These are phyloP conservation scores for Alviniconcha strummeri DNA, from an alignment of 2,888 invertebrate genomes.

Conservation along the genomic window DNA sequence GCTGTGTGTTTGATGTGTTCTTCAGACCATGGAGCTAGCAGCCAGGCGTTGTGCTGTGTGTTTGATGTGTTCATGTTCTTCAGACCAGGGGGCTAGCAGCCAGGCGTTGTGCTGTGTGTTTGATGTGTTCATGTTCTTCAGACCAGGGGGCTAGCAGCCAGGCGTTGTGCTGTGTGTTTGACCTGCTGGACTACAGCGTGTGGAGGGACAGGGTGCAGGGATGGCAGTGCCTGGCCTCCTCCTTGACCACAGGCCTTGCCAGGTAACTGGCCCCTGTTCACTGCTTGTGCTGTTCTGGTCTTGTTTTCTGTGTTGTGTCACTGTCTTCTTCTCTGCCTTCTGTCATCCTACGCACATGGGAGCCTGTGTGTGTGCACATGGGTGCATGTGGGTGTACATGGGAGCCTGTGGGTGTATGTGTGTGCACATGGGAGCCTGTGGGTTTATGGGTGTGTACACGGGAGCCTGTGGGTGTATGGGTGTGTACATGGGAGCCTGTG, in stretches of 20 bases:
- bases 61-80: constrained; percentile 45
- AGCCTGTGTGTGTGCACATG: neutral
- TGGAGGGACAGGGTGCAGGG: constrained; percentile 48
- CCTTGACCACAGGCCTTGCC: constrained; percentile 1
- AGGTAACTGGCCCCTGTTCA: neutral
- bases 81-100: too few relatives aligned
- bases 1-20: neutral
- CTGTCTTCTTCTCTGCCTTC: neutral
- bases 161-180: constrained; percentile 45
- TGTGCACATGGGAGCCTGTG: neutral
- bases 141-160: constrained; percentile 31
- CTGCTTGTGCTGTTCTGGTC: neutral
- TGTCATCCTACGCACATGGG: neutral
- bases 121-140: constrained; percentile 36
- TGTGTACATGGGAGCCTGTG: neutral
- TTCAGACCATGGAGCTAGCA: constrained; percentile 40
- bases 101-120: too few relatives aligned
- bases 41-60: constrained; percentile 35
- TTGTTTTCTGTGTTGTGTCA: neutral
- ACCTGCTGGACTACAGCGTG: constrained; percentile 50
- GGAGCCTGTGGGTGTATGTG: neutral
- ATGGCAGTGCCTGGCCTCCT: constrained; percentile 50
- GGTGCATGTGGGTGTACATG: neutral
- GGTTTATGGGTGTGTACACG: neutral
- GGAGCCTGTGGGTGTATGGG: neutral